These are phyloP conservation scores for Thomomys bottae DNA, from an alignment of 2,113 vertebrate species.

Conservation along the genomic window DNA sequence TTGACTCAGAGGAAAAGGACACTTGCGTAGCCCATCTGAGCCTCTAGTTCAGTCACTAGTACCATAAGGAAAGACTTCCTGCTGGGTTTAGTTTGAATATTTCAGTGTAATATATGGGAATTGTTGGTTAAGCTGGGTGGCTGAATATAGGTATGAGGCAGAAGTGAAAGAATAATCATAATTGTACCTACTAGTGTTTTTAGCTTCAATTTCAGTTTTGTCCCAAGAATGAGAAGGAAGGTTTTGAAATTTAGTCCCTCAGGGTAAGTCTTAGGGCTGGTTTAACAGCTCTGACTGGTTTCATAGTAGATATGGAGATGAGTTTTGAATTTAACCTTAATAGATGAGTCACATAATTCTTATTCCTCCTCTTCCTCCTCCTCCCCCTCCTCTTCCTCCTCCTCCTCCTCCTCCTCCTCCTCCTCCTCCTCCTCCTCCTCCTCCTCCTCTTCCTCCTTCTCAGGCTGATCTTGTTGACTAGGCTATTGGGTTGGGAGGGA, in stretches of 20 bases:
- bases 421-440: no score
- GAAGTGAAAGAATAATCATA: neutral
- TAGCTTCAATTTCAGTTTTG: neutral
- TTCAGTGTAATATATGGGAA: neutral
- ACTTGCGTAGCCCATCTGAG: neutral
- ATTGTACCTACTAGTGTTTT: neutral
- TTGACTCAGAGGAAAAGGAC: neutral
- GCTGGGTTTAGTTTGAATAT: no score
- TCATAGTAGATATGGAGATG: neutral
- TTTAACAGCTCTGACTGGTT: constrained; percentile 22
- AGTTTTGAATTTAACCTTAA: constrained; percentile 9
- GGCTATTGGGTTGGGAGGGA: no score
- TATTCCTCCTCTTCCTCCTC: no score
- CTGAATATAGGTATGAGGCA: neutral
- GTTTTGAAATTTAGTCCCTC: constrained; percentile 6
- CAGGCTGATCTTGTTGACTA: no score
- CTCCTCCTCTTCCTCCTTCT: no score
- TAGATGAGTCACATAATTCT: neutral
- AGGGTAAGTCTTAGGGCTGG: neutral
- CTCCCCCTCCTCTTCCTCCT: no score
- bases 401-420: no score
- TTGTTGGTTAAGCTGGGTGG: neutral
- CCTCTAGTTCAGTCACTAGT: neutral
- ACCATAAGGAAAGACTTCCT: neutral
- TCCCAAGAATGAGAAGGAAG: neutral